Evolutionary conservation across 2,113 vertebrate species (phyloP), one percentile per base, ranked within the genome.

Genomic region (Anthoscopus minutus): DNA sequence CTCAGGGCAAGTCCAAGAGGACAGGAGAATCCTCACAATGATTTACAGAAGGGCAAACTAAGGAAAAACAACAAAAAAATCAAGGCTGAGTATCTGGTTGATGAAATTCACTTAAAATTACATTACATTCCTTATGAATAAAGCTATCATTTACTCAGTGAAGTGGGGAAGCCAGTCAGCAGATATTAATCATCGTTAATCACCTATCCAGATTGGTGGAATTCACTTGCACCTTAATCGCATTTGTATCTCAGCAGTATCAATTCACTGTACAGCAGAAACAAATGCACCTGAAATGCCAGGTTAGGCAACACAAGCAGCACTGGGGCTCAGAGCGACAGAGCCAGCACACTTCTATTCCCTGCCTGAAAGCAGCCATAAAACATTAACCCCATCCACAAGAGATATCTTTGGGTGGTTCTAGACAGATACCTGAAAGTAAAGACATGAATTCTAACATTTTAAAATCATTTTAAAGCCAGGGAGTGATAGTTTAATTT

Each of bases 151-250:
- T 91, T 86, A 67, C 20, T 70, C 53, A 82, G 66, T 65, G 71
- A 92, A 95, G 71, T 67, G 60, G 91, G 78, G 25, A 88, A 95
- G 74, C 76, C 85, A 92, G 88, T 95, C 91, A 97, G 93, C 93
- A 92, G 89, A 93, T 94, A 91, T n/a, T 95, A 92, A 95, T 95
- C 92, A 85, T 67, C 8, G 0, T 85, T n/a, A n/a, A n/a, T 91
- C 64, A 73, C 62, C 76, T 84, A 93, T 71, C 71, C 87, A 83
- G 73, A 57, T 37, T 71, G 73, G 30, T 77, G 73, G 84, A 96
- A 96, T 92, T 81, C 66, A 58, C 82, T 70, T 77, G 70, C 77
- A 91, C 53, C 61, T 81, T 81, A 45, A 93, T 89, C 88, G 88
- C 88, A 77, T 86, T 81, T 82, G 15, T 93, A 93, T 95, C 88